Percentiles rank a stretch among this genome's conserved stretches.
These are phyloP conservation scores for Macrosoma leucophasiata DNA, from an alignment of 2,888 invertebrate species.

Conservation along the genomic window DNA sequence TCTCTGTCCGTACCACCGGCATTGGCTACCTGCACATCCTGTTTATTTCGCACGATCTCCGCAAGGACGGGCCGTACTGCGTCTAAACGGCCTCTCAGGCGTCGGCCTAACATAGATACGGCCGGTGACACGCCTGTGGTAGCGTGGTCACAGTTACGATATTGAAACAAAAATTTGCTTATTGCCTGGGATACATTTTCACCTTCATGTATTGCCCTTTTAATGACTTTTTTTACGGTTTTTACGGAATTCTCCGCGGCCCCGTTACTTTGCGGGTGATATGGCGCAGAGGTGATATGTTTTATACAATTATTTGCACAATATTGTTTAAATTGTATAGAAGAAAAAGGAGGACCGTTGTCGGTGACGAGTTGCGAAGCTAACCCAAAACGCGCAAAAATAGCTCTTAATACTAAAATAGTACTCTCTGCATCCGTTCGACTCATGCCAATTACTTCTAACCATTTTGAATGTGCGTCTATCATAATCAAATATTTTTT, in stretches of 20 bases:
- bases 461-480: conserved; percentile 27
- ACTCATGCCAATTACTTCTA: conserved; percentile 23
- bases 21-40: no score
- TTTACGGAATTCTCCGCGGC: conserved; percentile 16
- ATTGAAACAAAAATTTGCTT: conserved; percentile 10
- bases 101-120: conserved; percentile 21
- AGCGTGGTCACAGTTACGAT: conserved; percentile 16
- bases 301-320: conserved; percentile 15
- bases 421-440: conserved; percentile 16
- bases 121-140: conserved; percentile 23
- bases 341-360: conserved; percentile 28
- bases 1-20: conserved; percentile 3
- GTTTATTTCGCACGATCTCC: conserved; percentile 4
- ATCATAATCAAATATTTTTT: conserved; percentile 24
- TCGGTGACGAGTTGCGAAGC: conserved; percentile 27
- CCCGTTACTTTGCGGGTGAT: conserved; percentile 23
- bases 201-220: conserved; percentile 10
- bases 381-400: conserved; percentile 27
- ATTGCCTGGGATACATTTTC: conserved; percentile 8
- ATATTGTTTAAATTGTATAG: conserved; percentile 21
- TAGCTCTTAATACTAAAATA: conserved; percentile 11
- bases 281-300: conserved; percentile 15
- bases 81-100: conserved; percentile 24
- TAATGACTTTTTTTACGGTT: conserved; percentile 12
- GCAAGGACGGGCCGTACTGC: conserved; percentile 16